Base-by-base conservation (phyloP, 2,888 invertebrate genomes). In the Pammene fasciana region DNA sequence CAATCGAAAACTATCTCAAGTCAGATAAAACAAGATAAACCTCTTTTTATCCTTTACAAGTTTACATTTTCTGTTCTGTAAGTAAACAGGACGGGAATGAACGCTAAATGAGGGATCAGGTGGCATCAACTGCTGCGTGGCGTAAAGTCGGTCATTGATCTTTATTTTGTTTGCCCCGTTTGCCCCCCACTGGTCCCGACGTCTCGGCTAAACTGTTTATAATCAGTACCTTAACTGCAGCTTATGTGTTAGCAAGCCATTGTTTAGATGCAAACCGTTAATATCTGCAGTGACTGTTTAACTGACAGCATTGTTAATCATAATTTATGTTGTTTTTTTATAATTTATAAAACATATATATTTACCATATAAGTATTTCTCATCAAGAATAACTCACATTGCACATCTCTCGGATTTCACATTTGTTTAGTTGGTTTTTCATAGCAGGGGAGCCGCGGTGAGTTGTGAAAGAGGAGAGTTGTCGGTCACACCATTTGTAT, bases 101-200 rank as follows among this genome's bases (percentile, higher is more conserved):
- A 66, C 68, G 66, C 64, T 72, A 78, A 81, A 78, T 79, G 77
- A 75, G 78, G 82, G 72, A 81, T 84, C 85, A 88, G 86, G 84
- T 86, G 88, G 80, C 82, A 79, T 82, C 83, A 83, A 82, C 82
- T 83, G 83, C 78, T 71, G 78, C 66, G 73, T 68, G 73, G 78
- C 76, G 76, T 81, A 83, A 86, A 83, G 79, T 77, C 82, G 85
- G 85, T 81, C 86, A 82, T 88, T 87, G 87, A 87, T 89, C 89
- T 86, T 85, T 86, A 86, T 89, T 89, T 85, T 82, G 80, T 76
- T 70, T 79, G 75, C 77, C 79, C 78, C 77, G 82, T 79, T 76
- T 78, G 75, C 77, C 79, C 77, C 77, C 75, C 72, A 66, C 75
- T 71, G 70, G 72, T 72, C 78, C 77, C 74, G 77, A 75, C 76